These are phyloP conservation scores for Leucopsar rothschildi DNA, from an alignment of 2,113 vertebrate species.

Conservation along the genomic window DNA sequence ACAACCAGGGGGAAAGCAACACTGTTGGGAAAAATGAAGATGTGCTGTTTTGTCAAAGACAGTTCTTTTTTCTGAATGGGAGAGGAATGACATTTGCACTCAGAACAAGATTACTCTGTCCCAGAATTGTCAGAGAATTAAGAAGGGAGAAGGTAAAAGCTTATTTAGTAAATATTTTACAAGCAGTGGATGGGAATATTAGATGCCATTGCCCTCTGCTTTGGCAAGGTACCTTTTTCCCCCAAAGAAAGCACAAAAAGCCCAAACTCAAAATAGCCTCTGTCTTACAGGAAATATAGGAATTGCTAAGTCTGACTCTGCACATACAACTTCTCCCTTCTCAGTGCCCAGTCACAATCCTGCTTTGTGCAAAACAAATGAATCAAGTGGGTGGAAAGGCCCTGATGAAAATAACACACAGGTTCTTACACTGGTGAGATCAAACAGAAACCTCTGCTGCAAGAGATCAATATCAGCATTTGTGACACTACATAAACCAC, in stretches of 20 bases:
- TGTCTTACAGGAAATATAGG: not conserved
- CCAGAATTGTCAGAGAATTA: not conserved
- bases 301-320: not conserved
- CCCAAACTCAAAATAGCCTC: not conserved
- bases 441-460: constrained; percentile 23
- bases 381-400: not conserved
- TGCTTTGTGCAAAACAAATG: constrained; percentile 32
- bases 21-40: not conserved
- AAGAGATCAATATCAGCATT: constrained; percentile 9
- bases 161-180: not conserved
- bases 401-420: constrained; percentile 46
- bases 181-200: not conserved
- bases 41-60: not conserved
- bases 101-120: not conserved
- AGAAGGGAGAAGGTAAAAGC: not conserved
- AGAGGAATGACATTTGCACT: not conserved
- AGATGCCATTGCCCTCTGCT: not conserved
- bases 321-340: not conserved
- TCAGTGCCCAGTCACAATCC: not conserved
- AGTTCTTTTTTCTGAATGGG: not conserved
- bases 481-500: constrained; percentile 53
- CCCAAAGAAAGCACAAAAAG: not conserved
- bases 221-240: not conserved
- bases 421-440: not conserved
- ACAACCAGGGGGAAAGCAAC: not conserved